Conservation (phyloP, 1,140 invertebrate species). For the Psix sp. region DNA sequence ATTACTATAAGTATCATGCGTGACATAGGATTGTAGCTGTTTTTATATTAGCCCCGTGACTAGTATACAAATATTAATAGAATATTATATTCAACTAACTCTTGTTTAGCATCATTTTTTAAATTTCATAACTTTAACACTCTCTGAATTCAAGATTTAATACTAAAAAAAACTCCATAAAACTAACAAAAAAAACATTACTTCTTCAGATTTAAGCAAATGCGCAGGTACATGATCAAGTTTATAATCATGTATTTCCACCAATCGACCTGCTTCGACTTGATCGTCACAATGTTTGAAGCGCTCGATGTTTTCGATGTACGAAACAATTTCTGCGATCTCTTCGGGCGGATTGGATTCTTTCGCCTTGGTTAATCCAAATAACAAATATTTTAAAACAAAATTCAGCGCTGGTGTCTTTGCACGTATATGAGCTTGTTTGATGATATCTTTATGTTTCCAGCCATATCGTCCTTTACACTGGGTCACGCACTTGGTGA, state of each 20-base stretch:
- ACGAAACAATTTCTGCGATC: slow-evolving; percentile 77
- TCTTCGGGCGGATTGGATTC: slow-evolving; percentile 63
- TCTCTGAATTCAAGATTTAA: neutral
- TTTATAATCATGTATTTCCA: slow-evolving; percentile 76
- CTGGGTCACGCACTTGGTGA: slow-evolving; percentile 81
- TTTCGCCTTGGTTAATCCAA: slow-evolving; percentile 76
- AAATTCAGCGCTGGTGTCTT: slow-evolving; percentile 73
- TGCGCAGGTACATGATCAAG: slow-evolving; percentile 82
- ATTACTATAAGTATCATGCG: too few relatives aligned
- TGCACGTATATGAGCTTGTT: slow-evolving; percentile 78
- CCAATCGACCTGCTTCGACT: slow-evolving; percentile 75
- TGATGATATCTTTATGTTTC: slow-evolving; percentile 83
- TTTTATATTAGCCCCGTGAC: too few relatives aligned
- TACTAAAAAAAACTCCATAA: slow-evolving; percentile 6
- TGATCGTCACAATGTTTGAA: slow-evolving; percentile 80
- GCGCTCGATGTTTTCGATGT: slow-evolving; percentile 79
- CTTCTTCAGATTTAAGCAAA: slow-evolving; percentile 80
- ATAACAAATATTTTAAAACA: slow-evolving; percentile 78
- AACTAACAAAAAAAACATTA: slow-evolving; percentile 59
- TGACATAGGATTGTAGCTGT: too few relatives aligned
- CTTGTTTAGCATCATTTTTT: too few relatives aligned
- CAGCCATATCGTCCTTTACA: slow-evolving; percentile 81
- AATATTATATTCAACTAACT: too few relatives aligned
- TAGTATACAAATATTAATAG: too few relatives aligned
- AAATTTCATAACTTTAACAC: too few relatives aligned